A percentile compares a stretch with the other conserved stretches of the same genome.
These are phyloP conservation scores for Pseudotriccus pelzelni DNA, from an alignment of 2,797 vertebrate genomes.

Conservation along the genomic window DNA sequence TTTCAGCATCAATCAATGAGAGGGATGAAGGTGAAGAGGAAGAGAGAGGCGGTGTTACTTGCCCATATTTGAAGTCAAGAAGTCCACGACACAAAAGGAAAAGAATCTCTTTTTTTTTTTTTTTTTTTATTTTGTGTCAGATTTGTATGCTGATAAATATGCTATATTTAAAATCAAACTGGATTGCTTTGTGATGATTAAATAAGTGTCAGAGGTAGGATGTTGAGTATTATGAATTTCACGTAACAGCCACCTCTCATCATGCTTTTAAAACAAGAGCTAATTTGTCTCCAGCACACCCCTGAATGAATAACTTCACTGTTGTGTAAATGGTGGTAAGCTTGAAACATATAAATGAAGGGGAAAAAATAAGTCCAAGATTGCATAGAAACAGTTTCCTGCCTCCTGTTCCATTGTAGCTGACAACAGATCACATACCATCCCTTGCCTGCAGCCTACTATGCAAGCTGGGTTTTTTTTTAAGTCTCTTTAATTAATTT, in stretches of 20 bases:
- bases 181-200: neutral
- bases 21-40: neutral
- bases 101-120: fast-evolving
- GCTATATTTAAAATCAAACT: neutral
- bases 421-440: neutral
- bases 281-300: neutral
- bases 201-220: neutral
- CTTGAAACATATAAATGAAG: neutral
- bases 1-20: neutral
- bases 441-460: neutral
- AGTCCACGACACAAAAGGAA: neutral
- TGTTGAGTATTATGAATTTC: neutral
- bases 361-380: neutral
- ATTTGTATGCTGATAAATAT: neutral
- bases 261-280: neutral
- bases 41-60: neutral
- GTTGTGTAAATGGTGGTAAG: neutral
- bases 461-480: fast-evolving
- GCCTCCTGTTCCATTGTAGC: neutral
- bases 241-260: neutral
- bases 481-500: neutral
- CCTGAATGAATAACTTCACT: neutral
- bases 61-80: neutral
- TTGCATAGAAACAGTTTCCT: neutral
- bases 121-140: neutral